phyloP scores from a whole-genome alignment of 1,140 invertebrate genomes.

The Drosophila sulfurigaster region DNA sequence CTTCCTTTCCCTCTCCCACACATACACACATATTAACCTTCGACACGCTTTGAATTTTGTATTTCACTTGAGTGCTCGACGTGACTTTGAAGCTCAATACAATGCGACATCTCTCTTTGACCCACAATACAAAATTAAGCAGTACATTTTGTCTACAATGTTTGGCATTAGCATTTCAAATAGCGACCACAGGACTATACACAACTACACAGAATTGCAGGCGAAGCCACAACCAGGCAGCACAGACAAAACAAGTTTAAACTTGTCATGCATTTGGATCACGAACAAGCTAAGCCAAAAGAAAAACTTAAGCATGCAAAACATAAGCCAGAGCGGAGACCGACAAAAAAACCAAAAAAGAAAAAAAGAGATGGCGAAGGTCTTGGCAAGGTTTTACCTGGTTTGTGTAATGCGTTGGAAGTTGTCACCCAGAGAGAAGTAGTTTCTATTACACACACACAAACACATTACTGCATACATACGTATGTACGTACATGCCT shows the following conservation, averaged over 20 bases:
- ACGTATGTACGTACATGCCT: background rate
- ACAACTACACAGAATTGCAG: constrained; percentile 10
- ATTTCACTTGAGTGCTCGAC: constrained; percentile 30
- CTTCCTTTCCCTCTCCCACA: no score
- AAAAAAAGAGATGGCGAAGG: background rate
- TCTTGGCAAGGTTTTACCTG: constrained; percentile 6
- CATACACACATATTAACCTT: constrained; percentile 48
- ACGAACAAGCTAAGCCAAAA: constrained; percentile 29
- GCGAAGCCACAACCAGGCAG: background rate
- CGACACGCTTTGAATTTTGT: constrained; percentile 43
- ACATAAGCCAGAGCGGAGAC: constrained; percentile 24
- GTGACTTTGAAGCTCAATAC: constrained; percentile 44
- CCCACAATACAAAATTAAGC: constrained; percentile 46
- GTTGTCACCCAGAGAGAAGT: constrained; percentile 23
- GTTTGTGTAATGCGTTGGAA: constrained; percentile 28
- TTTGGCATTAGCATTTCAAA: constrained; percentile 71
- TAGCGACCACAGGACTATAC: constrained; percentile 43
- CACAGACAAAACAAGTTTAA: constrained; percentile 32
- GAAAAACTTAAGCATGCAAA: constrained; percentile 21
- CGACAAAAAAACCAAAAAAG: background rate
- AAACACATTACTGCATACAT: constrained; percentile 4
- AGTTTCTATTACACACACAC: constrained; percentile 18
- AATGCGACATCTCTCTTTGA: constrained; percentile 30
- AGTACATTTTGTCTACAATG: constrained; percentile 48
- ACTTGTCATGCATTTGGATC: constrained; percentile 64